phyloP scores from a whole-genome alignment of 2,113 vertebrate species.

The Cheirogaleus medius region DNA sequence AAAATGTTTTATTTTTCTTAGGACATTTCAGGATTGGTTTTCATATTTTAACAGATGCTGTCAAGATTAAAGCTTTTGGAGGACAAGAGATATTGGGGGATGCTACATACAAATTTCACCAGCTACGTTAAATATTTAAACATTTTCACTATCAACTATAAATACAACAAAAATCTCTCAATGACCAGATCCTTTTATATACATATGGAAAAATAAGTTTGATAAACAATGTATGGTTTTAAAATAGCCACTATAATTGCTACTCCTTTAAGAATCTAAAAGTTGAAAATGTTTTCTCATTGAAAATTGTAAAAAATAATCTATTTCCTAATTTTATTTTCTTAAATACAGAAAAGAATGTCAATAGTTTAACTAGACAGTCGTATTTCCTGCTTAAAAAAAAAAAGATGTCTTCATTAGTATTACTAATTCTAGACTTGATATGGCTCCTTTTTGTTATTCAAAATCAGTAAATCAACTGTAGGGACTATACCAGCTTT shows the following conservation, averaged over 20 bases:
- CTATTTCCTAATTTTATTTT: not conserved
- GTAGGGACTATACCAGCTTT: not conserved
- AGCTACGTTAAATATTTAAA: conserved; percentile 17
- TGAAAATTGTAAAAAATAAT: conserved; percentile 35
- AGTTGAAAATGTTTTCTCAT: conserved; percentile 20
- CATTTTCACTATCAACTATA: conserved; percentile 36
- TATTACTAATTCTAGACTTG: not conserved
- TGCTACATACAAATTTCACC: conserved; percentile 19
- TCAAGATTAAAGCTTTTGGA: conserved; percentile 42
- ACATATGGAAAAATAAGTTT: conserved; percentile 4
- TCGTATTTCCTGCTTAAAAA: not conserved
- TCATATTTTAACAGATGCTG: conserved; percentile 26
- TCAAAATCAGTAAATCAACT: not conserved
- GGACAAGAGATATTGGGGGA: not conserved
- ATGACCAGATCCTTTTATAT: not conserved
- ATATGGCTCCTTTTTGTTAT: conserved; percentile 19
- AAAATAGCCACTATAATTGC: conserved; percentile 16
- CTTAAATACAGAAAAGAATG: conserved; percentile 42
- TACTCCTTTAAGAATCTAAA: conserved; percentile 27
- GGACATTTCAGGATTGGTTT: conserved; percentile 23
- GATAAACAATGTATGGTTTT: not conserved
- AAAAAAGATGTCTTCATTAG: not conserved
- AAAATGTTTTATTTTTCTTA: conserved; percentile 10
- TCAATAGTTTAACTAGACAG: not conserved
- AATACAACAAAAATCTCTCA: not conserved